These are phyloP conservation scores for Metallyticus violacea DNA, from an alignment of 2,888 invertebrate species.

Conservation along the genomic window DNA sequence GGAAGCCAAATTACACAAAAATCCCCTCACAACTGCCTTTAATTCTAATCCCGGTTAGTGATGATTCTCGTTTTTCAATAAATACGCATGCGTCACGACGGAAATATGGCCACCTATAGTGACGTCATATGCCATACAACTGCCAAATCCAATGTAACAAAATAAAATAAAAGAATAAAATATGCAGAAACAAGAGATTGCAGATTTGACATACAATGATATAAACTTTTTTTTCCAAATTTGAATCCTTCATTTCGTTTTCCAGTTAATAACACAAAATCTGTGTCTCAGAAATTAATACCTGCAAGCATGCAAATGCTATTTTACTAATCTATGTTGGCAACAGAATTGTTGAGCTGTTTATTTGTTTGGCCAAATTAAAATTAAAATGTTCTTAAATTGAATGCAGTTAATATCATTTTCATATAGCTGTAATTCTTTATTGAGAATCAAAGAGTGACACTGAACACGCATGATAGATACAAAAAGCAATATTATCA, in stretches of 20 bases:
- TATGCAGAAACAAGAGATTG: too few relatives aligned
- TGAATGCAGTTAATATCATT: too few relatives aligned
- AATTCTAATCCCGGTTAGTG: constrained; percentile 37
- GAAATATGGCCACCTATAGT: constrained; percentile 34
- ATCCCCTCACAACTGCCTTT: constrained; percentile 35
- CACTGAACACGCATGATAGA: too few relatives aligned
- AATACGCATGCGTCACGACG: constrained; percentile 40
- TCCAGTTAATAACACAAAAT: too few relatives aligned
- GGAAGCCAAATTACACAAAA: constrained; percentile 30
- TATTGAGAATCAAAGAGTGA: too few relatives aligned
- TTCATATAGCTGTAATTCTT: too few relatives aligned
- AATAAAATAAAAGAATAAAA: background rate
- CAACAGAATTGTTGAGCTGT: background rate
- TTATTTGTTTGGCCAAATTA: background rate
- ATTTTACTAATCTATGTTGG: background rate
- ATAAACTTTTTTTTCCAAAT: too few relatives aligned
- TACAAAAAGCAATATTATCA: background rate
- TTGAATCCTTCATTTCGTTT: too few relatives aligned
- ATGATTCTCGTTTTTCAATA: constrained; percentile 33
- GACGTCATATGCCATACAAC: constrained; percentile 22
- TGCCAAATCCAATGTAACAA: constrained; percentile 18
- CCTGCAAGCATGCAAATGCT: too few relatives aligned
- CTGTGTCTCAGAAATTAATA: too few relatives aligned
- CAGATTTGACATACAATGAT: too few relatives aligned
- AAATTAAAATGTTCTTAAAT: background rate